Conservation (phyloP, 2,113 vertebrate genomes). For the Lepisosteus osseus region DNA sequence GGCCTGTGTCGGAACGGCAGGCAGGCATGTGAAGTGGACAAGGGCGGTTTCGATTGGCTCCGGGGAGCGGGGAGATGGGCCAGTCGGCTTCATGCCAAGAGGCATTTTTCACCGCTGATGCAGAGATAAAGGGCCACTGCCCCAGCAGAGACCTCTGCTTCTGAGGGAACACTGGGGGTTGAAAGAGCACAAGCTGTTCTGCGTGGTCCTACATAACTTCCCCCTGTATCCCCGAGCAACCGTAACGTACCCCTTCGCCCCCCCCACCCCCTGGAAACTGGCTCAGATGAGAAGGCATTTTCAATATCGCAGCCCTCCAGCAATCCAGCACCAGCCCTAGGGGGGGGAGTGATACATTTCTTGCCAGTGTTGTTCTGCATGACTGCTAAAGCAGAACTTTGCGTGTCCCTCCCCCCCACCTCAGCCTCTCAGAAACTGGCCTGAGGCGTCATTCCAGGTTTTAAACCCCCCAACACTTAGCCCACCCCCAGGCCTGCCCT, state of each 20-base stretch:
- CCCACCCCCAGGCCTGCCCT: too few relatives aligned
- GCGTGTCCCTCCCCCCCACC: neutral
- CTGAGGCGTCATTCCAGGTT: neutral
- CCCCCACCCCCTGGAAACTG: constrained; percentile 36
- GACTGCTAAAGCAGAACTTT: constrained; percentile 11
- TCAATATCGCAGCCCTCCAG: constrained; percentile 44
- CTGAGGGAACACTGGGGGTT: constrained; percentile 49
- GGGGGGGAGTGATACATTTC: constrained; percentile 10
- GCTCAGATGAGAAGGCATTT: constrained; percentile 46
- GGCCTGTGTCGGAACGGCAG: constrained; percentile 48
- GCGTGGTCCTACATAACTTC: constrained; percentile 57
- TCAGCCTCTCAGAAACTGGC: neutral
- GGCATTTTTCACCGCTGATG: constrained; percentile 67
- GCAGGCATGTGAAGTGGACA: constrained; percentile 54
- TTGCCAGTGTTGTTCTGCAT: constrained; percentile 6
- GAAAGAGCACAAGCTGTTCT: constrained; percentile 66
- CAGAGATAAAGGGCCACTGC: constrained; percentile 48
- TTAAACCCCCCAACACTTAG: too few relatives aligned
- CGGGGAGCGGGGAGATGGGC: constrained; percentile 45
- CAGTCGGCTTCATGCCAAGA: constrained; percentile 59
- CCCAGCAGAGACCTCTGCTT: constrained; percentile 29
- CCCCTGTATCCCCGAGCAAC: constrained; percentile 63
- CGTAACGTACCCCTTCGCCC: constrained; percentile 46
- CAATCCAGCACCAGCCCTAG: constrained; percentile 26
- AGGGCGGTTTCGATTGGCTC: constrained; percentile 52